phyloP scores from a whole-genome alignment of 2,888 invertebrate genomes.

The Operophtera brumata region DNA sequence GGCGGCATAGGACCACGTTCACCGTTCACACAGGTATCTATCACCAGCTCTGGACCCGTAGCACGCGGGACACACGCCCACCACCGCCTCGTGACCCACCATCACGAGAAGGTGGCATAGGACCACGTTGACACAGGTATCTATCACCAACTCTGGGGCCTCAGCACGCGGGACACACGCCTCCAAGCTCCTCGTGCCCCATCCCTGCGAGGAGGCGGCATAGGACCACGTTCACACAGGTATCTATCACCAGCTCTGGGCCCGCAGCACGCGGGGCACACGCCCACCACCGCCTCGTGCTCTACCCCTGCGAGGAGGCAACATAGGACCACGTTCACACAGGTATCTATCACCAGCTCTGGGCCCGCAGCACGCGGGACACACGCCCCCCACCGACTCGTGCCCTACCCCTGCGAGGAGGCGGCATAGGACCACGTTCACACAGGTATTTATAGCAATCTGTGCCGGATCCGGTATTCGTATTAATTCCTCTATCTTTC shows the following conservation, averaged over 20 bases:
- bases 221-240: conserved; percentile 98
- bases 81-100: conserved; percentile 96
- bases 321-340: conserved; percentile 98
- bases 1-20: conserved; percentile 99
- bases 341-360: conserved; percentile 84
- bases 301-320: conserved; percentile 97
- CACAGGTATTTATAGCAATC: conserved; percentile 86
- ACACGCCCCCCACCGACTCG: conserved; percentile 95
- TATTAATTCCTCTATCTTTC: too few species aligned
- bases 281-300: conserved; percentile 96
- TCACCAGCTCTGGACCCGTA: conserved; percentile 85
- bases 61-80: conserved; percentile 93
- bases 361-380: conserved; percentile 90
- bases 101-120: conserved; percentile 98
- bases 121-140: conserved; percentile 97
- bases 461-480: too few species aligned
- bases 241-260: conserved; percentile 83
- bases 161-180: conserved; percentile 92
- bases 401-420: conserved; percentile 98
- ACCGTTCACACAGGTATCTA: conserved; percentile 91
- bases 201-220: conserved; percentile 98
- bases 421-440: conserved; percentile 98
- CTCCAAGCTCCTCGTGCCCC: conserved; percentile 96
- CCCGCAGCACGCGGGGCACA: conserved; percentile 92
- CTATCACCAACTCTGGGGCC: conserved; percentile 83